phyloP scores from a whole-genome alignment of 92 coral and sea anemone species.

The Meandrina meandrites region DNA sequence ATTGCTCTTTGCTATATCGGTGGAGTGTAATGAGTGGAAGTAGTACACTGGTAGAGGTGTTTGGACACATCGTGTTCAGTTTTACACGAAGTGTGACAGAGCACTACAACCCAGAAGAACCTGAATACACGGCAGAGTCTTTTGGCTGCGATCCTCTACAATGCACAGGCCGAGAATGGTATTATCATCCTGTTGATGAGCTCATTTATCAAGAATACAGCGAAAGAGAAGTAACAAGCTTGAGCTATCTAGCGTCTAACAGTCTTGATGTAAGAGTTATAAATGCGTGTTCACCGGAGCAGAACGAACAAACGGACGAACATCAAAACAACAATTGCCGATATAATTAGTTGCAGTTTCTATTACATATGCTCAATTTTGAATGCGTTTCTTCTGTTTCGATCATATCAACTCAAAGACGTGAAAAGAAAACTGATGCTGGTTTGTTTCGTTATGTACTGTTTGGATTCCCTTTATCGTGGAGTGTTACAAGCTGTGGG shows the following conservation, averaged over 20 bases:
- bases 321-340: neutral
- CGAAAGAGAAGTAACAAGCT: neutral
- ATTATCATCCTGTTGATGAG: conserved; percentile 24
- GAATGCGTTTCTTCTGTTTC: neutral
- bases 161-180: conserved; percentile 39
- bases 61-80: no score
- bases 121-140: neutral
- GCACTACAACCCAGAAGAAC: no score
- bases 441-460: neutral
- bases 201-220: conserved; percentile 33
- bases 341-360: neutral
- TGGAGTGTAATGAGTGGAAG: no score
- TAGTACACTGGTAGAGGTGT: no score
- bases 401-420: neutral
- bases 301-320: no score
- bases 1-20: no score
- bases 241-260: no score
- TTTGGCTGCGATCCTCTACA: conserved; percentile 33
- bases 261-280: neutral
- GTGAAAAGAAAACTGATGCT: neutral
- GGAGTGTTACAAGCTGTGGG: neutral
- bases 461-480: neutral
- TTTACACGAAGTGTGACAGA: no score
- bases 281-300: neutral
- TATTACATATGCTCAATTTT: neutral